These are phyloP conservation scores for Rhyacophila brunnea DNA, from an alignment of 1,140 invertebrate species.

Conservation along the genomic window DNA sequence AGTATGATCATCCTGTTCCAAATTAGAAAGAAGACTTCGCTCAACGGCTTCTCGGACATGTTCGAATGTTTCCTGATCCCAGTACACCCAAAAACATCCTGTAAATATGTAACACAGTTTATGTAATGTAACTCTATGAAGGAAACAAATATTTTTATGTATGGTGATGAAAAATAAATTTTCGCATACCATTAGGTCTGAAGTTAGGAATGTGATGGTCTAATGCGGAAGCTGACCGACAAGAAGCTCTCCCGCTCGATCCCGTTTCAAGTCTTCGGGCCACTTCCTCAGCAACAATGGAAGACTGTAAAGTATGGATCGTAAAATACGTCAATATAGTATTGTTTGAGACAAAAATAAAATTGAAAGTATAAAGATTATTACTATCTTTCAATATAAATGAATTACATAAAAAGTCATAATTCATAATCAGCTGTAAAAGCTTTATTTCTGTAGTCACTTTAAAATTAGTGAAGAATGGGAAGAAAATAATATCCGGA, in stretches of 20 bases:
- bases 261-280: constrained; percentile 25
- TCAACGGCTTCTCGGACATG: constrained; percentile 89
- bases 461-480: too few relatives aligned
- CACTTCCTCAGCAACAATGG: constrained; percentile 29
- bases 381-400: too few relatives aligned
- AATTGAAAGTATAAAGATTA: too few relatives aligned
- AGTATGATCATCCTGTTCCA: constrained; percentile 77
- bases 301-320: constrained; percentile 28
- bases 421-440: too few relatives aligned
- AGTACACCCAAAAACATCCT: constrained; percentile 88
- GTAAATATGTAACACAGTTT: constrained; percentile 25
- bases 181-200: constrained; percentile 24
- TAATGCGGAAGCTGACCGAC: constrained; percentile 27
- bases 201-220: constrained; percentile 34
- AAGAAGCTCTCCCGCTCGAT: constrained; percentile 20
- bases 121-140: constrained; percentile 1
- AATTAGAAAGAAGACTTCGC: constrained; percentile 86
- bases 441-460: too few relatives aligned
- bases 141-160: too few relatives aligned
- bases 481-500: too few relatives aligned
- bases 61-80: constrained; percentile 87
- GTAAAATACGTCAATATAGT: too few relatives aligned
- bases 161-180: neutral
- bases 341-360: too few relatives aligned
- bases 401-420: too few relatives aligned